Base-by-base conservation (phyloP, 2,113 vertebrate genomes). In the Elephas maximus region DNA sequence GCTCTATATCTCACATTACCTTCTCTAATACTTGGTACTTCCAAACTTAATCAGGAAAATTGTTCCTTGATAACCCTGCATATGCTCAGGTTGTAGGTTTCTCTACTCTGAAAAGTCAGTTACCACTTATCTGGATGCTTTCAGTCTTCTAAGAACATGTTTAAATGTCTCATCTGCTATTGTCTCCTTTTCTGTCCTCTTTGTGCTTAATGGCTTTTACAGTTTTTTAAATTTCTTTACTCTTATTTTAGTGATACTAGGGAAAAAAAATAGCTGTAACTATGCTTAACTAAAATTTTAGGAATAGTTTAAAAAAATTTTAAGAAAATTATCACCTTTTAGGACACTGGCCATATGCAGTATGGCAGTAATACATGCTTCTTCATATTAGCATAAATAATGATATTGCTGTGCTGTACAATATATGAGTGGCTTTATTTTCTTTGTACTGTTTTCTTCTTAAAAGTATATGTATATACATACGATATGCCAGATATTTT, bases 311-410 rank as follows among this genome's bases (percentile, higher is more conserved):
- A 20, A 26, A 67, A 85, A 82, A 90, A 37, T 71, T 93, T 1
- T 71, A 91, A 53, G 2, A 45, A 92, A 84, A n/a, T 44, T 67
- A 37, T 85, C 26, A 80, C 14, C 18, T 79, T 95, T 84, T 92
- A 92, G 37, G 24, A 77, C 14, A 74, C 24, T 44, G 12, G 17
- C 4, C 5, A 45, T 44, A 26, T 76, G 21, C 24, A 86, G 65
- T 37, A 33, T 41, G 69, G 9, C 23, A 20, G 12, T 74, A 81
- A 82, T 89, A 37, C 71, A 84, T 51, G 8, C 57, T 65, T 86
- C 3, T 83, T 88, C 74, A 78, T 85, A 71, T 69, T 77, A 82
- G 21, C 57, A 82, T 63, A 78, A 57, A 74, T 71, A 90, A 95
- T 90, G 33, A 37, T 37, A 37, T 37, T 37, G 71, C 45, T 60